These are phyloP conservation scores for Hippolais icterina DNA, from an alignment of 2,113 vertebrate species.

Conservation along the genomic window DNA sequence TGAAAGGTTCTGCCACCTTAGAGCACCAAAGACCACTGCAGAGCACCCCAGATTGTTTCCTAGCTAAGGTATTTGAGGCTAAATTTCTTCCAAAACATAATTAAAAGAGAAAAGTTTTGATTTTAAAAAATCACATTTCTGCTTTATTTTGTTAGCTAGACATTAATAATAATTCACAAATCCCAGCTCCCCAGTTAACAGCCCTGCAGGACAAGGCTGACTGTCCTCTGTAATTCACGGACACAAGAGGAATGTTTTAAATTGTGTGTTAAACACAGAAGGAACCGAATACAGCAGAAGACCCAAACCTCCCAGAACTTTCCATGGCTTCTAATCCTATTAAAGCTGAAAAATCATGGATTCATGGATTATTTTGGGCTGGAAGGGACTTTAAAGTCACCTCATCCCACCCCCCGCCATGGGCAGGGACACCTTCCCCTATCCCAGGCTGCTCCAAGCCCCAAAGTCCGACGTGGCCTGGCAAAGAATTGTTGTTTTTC, in stretches of 20 bases:
- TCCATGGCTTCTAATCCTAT: neutral
- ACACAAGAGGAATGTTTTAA: neutral
- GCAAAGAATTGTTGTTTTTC: neutral
- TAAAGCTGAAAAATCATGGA: neutral
- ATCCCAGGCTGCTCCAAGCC: neutral
- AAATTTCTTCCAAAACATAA: neutral
- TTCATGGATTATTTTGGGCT: neutral
- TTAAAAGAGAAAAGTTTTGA: neutral
- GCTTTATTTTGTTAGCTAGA: neutral
- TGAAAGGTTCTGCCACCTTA: neutral
- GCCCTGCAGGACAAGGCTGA: neutral
- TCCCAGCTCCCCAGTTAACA: accelerated
- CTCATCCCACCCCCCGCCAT: neutral
- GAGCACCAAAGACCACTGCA: neutral
- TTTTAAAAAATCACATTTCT: neutral
- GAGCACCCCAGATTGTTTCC: neutral
- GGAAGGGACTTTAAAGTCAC: neutral
- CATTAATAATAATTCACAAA: neutral
- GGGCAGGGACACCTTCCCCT: neutral
- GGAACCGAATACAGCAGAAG: neutral
- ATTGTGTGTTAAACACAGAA: neutral
- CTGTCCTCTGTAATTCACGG: accelerated
- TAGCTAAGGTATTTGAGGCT: neutral
- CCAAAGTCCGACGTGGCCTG: neutral
- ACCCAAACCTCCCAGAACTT: neutral